phyloP scores from a whole-genome alignment of 2,797 vertebrate species.

The Acestrorhynchus altus region DNA sequence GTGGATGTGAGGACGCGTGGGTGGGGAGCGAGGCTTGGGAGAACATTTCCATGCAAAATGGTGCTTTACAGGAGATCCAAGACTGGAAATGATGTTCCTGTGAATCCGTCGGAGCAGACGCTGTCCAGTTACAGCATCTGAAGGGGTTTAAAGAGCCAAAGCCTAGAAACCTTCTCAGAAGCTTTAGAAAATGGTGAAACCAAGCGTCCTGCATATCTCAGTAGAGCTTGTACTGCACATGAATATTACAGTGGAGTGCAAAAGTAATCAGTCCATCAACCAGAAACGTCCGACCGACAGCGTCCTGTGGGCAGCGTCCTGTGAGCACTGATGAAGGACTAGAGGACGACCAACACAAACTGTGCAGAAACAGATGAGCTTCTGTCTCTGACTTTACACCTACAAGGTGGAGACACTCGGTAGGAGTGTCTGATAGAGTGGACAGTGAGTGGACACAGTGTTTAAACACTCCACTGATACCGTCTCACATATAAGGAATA shows the following conservation, averaged over 20 bases:
- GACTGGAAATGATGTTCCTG: constrained; percentile 5
- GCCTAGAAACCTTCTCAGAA: neutral
- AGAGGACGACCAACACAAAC: no score
- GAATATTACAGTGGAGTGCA: neutral
- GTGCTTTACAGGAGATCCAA: constrained; percentile 3
- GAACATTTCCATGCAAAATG: constrained; percentile 15
- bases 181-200: neutral
- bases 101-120: neutral
- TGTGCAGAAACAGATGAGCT: no score
- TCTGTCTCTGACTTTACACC: no score
- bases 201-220: neutral
- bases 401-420: no score
- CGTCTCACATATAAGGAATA: no score
- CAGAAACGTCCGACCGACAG: no score
- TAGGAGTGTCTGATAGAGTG: no score
- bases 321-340: no score
- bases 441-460: no score
- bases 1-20: constrained; percentile 33
- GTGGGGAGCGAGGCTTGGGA: constrained; percentile 25
- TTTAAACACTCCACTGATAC: no score
- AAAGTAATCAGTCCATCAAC: no score
- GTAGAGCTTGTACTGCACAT: neutral
- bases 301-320: no score
- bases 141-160: neutral
- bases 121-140: neutral